A percentile compares a stretch with the other conserved stretches of the same genome.
Evolutionary conservation across 2,888 invertebrate species (phyloP).

Genomic region (Cosmopolites sordidus): DNA sequence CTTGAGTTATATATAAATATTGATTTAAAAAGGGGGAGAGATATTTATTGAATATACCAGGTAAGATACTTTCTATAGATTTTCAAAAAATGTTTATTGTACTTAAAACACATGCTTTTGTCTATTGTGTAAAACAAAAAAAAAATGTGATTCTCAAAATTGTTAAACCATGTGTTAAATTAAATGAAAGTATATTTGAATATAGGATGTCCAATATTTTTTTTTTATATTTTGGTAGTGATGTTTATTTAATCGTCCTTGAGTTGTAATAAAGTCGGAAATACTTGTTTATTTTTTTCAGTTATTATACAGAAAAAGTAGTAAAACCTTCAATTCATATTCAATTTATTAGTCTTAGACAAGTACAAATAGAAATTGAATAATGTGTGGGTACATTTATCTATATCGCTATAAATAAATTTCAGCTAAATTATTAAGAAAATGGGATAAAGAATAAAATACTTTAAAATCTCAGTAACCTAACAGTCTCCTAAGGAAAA

Average conservation of each 20-base stretch:
- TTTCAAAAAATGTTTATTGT: neutral
- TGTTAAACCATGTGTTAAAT: conserved; percentile 16
- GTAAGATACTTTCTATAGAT: neutral
- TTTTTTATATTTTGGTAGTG: neutral
- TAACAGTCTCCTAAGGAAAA: conserved; percentile 20
- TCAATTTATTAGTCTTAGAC: neutral
- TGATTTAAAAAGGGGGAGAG: no score
- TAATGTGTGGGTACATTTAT: neutral
- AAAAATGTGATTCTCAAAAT: conserved; percentile 15
- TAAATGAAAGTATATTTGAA: neutral
- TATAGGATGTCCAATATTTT: neutral
- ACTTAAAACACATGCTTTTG: conserved; percentile 10
- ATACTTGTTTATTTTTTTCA: neutral
- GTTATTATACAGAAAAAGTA: no score
- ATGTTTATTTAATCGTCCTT: neutral
- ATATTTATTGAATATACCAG: no score
- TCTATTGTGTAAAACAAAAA: no score
- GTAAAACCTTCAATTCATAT: neutral
- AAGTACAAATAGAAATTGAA: neutral
- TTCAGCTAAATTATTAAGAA: neutral
- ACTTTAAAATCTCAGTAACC: conserved; percentile 17
- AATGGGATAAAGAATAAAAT: conserved; percentile 1
- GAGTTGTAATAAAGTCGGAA: neutral
- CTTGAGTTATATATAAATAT: no score
- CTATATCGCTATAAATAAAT: neutral